phyloP scores from a whole-genome alignment of 2,113 vertebrate genomes.

The Elgaria multicarinata region DNA sequence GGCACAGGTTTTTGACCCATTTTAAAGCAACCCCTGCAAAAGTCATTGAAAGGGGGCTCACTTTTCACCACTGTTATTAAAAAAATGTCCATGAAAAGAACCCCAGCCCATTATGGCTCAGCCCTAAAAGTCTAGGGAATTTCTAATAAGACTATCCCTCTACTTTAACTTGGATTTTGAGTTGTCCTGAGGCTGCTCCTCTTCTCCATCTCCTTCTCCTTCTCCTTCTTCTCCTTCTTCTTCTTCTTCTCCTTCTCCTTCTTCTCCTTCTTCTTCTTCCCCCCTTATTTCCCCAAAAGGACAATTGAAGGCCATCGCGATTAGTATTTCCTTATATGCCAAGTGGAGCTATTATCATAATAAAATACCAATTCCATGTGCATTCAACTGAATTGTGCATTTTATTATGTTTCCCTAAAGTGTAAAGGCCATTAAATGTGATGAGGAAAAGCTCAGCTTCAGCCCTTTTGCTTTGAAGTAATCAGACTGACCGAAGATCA shows the following conservation, averaged over 20 bases:
- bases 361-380: slow-evolving; percentile 24
- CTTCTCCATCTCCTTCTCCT: too few species aligned
- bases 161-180: slow-evolving; percentile 34
- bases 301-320: neutral
- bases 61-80: neutral
- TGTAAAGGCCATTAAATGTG: slow-evolving; percentile 1
- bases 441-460: slow-evolving; percentile 29
- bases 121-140: neutral
- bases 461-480: slow-evolving; percentile 34
- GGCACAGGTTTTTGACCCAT: neutral
- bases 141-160: neutral
- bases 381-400: slow-evolving; percentile 32
- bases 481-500: slow-evolving; percentile 41
- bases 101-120: neutral
- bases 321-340: slow-evolving; percentile 34
- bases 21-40: neutral
- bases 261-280: too few species aligned
- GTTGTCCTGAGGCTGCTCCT: neutral
- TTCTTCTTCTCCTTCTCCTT: too few species aligned
- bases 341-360: neutral
- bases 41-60: neutral
- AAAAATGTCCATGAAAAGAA: neutral
- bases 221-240: too few species aligned
- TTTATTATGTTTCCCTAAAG: slow-evolving; percentile 37
- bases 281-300: slow-evolving; percentile 45